These are phyloP conservation scores for Cryptoblepharus egeriae DNA, from an alignment of 2,797 vertebrate species.

Conservation along the genomic window DNA sequence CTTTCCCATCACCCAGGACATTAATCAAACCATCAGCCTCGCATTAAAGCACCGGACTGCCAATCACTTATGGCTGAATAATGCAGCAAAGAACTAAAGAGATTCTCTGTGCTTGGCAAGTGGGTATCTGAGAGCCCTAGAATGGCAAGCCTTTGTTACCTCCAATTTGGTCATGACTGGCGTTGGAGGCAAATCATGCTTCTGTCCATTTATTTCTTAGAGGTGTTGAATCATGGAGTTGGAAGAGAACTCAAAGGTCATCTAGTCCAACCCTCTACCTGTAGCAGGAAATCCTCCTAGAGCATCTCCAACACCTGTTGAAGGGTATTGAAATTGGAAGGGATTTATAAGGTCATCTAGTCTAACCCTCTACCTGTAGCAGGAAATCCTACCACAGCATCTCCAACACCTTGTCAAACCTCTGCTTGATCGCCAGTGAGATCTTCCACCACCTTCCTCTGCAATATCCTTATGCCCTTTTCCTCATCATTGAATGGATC, in stretches of 20 bases:
- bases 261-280: too few relatives aligned
- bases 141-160: conserved; percentile 1
- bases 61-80: conserved; percentile 48
- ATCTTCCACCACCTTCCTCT: too few relatives aligned
- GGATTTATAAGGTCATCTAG: too few relatives aligned
- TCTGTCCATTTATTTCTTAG: accelerated
- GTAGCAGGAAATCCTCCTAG: too few relatives aligned
- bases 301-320: too few relatives aligned
- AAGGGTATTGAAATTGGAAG: too few relatives aligned
- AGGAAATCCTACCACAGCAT: too few relatives aligned
- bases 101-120: neutral
- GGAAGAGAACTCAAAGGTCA: too few relatives aligned
- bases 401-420: too few relatives aligned
- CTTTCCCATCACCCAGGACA: conserved; percentile 56
- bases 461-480: neutral
- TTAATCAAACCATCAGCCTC: conserved; percentile 70
- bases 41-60: conserved; percentile 68
- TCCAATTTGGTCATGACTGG: accelerated
- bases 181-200: accelerated
- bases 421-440: too few relatives aligned
- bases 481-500: accelerated
- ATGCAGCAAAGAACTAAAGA: neutral
- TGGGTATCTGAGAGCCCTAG: neutral
- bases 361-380: too few relatives aligned
- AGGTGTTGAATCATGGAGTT: too few relatives aligned